A percentile compares a stretch with the other conserved stretches of the same genome.
These are phyloP conservation scores for Malurus melanocephalus DNA, from an alignment of 2,113 vertebrate genomes.

Conservation along the genomic window DNA sequence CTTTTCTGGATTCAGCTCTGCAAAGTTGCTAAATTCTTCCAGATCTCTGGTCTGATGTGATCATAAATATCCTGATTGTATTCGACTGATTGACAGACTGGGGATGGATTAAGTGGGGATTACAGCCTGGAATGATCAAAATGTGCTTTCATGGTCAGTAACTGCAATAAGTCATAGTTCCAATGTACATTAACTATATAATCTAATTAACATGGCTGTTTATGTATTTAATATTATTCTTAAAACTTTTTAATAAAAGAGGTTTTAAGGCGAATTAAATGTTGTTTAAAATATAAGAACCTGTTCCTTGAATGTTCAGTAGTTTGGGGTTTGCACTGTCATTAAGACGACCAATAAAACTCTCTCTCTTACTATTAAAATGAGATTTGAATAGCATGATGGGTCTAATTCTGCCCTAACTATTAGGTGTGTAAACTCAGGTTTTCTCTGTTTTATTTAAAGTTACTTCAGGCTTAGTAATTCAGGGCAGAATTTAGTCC, in stretches of 20 bases:
- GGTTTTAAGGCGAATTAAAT: slow-evolving; percentile 61
- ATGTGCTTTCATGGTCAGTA: slow-evolving; percentile 71
- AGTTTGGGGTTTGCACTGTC: slow-evolving; percentile 9
- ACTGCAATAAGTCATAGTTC: slow-evolving; percentile 63
- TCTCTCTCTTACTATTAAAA: slow-evolving; percentile 15
- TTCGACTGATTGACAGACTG: slow-evolving; percentile 71
- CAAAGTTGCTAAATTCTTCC: slow-evolving; percentile 73
- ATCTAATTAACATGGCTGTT: slow-evolving; percentile 73
- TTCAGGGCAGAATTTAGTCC: not conserved
- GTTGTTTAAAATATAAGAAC: slow-evolving; percentile 54
- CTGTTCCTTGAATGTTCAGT: slow-evolving; percentile 24
- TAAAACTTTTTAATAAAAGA: slow-evolving; percentile 68
- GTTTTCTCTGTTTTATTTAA: not conserved
- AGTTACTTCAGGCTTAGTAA: not conserved
- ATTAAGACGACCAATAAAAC: slow-evolving; percentile 9
- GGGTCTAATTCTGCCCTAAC: not conserved
- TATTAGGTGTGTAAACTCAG: not conserved
- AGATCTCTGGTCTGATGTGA: slow-evolving; percentile 70
- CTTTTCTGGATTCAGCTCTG: slow-evolving; percentile 64
- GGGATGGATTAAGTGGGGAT: slow-evolving; percentile 71
- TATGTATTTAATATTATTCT: slow-evolving; percentile 67
- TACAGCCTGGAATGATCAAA: slow-evolving; percentile 69
- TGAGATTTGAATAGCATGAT: not conserved
- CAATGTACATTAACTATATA: slow-evolving; percentile 68
- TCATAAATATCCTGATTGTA: slow-evolving; percentile 75